Evolutionary conservation across 2,888 invertebrate genomes (phyloP).

Genomic region (Nemotelus pantherinus): DNA sequence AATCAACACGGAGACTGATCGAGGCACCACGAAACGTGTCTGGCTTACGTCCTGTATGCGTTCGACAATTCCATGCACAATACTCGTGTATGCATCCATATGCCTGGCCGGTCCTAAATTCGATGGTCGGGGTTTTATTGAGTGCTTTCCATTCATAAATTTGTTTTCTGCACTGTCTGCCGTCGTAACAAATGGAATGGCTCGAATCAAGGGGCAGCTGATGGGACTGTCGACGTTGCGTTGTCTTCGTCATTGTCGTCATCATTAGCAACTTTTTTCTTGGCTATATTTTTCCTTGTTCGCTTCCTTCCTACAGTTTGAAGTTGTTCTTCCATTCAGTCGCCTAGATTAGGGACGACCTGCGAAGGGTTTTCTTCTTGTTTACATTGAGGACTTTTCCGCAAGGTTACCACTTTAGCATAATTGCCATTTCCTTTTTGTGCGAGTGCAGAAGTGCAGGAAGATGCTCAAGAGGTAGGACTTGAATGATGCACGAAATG

Average conservation of each 20-base stretch:
- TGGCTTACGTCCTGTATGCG: slow-evolving; percentile 41
- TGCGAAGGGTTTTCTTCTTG: background rate
- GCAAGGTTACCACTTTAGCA: slow-evolving; percentile 41
- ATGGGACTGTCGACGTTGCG: background rate
- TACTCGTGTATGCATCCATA: background rate
- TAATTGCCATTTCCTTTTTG: slow-evolving; percentile 26
- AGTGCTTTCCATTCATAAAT: slow-evolving; percentile 43
- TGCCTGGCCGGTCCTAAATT: slow-evolving; percentile 2
- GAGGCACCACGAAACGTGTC: slow-evolving; percentile 41
- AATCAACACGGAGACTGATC: background rate
- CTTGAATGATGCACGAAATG: background rate
- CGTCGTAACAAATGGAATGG: slow-evolving; percentile 29
- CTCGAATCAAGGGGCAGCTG: slow-evolving; percentile 16
- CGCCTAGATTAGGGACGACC: slow-evolving; percentile 28
- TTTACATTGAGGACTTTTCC: slow-evolving; percentile 35
- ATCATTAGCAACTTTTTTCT: background rate
- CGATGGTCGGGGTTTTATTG: slow-evolving; percentile 27
- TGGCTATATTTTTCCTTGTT: background rate
- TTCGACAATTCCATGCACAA: slow-evolving; percentile 1
- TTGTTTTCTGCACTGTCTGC: slow-evolving; percentile 37
- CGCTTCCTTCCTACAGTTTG: background rate
- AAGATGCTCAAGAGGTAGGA: slow-evolving; percentile 10
- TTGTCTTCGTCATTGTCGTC: background rate
- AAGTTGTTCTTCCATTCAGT: slow-evolving; percentile 12
- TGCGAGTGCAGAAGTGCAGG: too few relatives aligned